A percentile compares a stretch with the other conserved stretches of the same genome.
Conservation (phyloP, 1,140 invertebrate species). For the Bursaphelenchus mucronatus region DNA sequence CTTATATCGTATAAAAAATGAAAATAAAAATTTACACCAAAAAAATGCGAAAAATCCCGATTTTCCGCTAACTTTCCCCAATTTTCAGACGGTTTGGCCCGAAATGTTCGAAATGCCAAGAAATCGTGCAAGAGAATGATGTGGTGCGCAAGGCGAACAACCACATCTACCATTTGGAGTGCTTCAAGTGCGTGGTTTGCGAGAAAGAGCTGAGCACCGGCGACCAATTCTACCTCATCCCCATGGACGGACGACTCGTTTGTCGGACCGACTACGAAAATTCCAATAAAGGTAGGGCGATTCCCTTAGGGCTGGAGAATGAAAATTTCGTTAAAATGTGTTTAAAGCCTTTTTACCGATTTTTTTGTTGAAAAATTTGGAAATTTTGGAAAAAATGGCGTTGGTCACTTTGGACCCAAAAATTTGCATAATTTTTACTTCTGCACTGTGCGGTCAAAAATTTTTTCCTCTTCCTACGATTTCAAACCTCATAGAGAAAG, state of each 20-base stretch:
- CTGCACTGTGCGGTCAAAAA: no score
- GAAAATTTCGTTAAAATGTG: not conserved
- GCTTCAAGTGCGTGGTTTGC: slow-evolving; percentile 58
- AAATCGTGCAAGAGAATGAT: slow-evolving; percentile 47
- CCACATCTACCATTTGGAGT: slow-evolving; percentile 59
- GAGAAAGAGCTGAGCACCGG: slow-evolving; percentile 34
- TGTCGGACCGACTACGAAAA: slow-evolving; percentile 59
- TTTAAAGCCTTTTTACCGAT: not conserved
- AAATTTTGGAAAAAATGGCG: not conserved
- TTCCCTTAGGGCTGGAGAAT: not conserved
- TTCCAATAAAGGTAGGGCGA: slow-evolving; percentile 50
- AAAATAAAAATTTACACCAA: no score
- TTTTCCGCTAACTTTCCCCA: not conserved
- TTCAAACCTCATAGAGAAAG: no score
- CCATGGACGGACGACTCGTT: slow-evolving; percentile 56
- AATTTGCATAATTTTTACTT: no score
- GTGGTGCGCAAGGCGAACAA: slow-evolving; percentile 52
- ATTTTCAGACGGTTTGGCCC: slow-evolving; percentile 53
- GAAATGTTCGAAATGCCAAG: slow-evolving; percentile 50
- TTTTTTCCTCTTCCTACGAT: no score
- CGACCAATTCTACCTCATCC: slow-evolving; percentile 59
- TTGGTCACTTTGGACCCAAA: no score
- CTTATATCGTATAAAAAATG: no score
- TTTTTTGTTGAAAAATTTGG: not conserved
- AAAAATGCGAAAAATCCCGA: not conserved